phyloP scores from a whole-genome alignment of 2,113 vertebrate species.

The Semicossyphus pulcher region DNA sequence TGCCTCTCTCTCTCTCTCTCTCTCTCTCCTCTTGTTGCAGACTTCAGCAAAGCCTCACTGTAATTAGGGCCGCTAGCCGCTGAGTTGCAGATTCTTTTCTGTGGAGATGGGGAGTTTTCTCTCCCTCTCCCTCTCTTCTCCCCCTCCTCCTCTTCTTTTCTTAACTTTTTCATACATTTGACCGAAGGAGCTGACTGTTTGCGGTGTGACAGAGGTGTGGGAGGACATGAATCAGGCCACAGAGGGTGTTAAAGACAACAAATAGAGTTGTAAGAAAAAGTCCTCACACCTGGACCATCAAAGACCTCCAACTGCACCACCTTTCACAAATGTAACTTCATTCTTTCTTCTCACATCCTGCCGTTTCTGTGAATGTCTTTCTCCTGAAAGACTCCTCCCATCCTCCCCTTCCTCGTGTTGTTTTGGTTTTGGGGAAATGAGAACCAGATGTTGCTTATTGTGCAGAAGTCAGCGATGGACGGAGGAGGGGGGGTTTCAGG shows the following conservation, averaged over 20 bases:
- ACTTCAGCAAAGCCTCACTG: conserved; percentile 84
- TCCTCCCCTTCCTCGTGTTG: conserved; percentile 67
- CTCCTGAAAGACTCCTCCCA: conserved; percentile 12
- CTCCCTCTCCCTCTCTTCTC: neutral
- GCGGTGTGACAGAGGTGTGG: conserved; percentile 33
- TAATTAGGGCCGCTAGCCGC: conserved; percentile 83
- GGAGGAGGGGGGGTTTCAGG: conserved; percentile 12
- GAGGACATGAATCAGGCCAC: conserved; percentile 16
- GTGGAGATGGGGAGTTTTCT: conserved; percentile 67
- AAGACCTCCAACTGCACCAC: conserved; percentile 35
- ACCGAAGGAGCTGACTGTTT: conserved; percentile 54
- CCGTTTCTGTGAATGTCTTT: conserved; percentile 43
- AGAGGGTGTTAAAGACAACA: conserved; percentile 9
- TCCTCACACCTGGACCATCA: conserved; percentile 58
- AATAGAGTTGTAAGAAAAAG: neutral
- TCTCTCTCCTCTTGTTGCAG: conserved; percentile 76
- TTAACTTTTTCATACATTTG: conserved; percentile 60
- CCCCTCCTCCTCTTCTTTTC: conserved; percentile 24
- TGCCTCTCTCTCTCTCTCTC: neutral
- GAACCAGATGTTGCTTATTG: conserved; percentile 86
- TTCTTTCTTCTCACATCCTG: conserved; percentile 43
- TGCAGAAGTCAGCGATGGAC: conserved; percentile 69
- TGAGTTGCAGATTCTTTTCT: conserved; percentile 84
- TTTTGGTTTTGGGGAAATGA: conserved; percentile 84
- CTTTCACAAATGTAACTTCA: conserved; percentile 40